Evolutionary conservation across 23 tunicate species (phyloP), one percentile per base, ranked within the genome.

Genomic region (Botrylloides violaceus): DNA sequence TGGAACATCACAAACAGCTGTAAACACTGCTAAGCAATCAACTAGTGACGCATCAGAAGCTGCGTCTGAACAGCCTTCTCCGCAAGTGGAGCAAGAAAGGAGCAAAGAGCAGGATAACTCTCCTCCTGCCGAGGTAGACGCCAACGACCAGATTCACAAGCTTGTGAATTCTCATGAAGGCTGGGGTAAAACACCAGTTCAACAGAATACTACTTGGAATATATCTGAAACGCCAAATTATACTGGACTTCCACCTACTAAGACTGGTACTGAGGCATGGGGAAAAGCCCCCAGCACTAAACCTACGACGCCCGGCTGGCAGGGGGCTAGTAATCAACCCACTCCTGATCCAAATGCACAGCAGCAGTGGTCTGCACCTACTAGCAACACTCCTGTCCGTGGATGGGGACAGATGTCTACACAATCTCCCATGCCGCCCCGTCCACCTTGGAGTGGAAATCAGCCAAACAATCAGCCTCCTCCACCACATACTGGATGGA

Each of bases 211-310:
- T 12, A 73, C 88, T 58, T 88, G 96, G 96, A 72, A 88, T 53
- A 66, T 88, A 9, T 49, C 59, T 23, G 82, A 84, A 27, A 23
- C 49, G 32, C 59, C 78, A 12, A 36, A 43, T 43, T 36, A 49
- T 79, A 75, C 38, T 15, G 34, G 55, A 47, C 70, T 21, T 1
- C 53, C 68, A 55, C 80, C 66, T 24, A 80, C 66, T 29, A 88
- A 77, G 38, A 88, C 80, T 58, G 96, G 96, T 24, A 88, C 96
- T 26, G 96, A 88, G 58, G 96, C 96, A 34, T 88, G 96, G 96
- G 96, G 96, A 5, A 88, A 81, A 63, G 65, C 82, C 12, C 4
- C 81, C 31, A 61, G 38, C 3, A 73, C 57, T 36, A 80, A 66
- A 32, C 29, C 72, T 58, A 65, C 77, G 23, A 39, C 64, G 23